phyloP scores from a whole-genome alignment of 2,797 vertebrate genomes.

The Ptychadena robeensis region DNA sequence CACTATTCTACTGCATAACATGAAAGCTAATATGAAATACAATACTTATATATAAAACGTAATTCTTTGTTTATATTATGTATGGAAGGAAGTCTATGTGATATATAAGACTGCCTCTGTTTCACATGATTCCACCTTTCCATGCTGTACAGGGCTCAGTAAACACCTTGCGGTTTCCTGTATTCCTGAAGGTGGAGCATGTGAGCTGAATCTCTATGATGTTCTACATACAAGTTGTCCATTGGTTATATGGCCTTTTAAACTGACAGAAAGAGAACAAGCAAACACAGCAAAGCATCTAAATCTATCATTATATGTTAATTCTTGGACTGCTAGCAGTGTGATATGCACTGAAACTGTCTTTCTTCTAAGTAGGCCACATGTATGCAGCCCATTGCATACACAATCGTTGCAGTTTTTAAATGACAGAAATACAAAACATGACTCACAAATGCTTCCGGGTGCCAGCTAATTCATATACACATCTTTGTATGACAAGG shows the following conservation, averaged over 20 bases:
- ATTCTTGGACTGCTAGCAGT: not conserved
- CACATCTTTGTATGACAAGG: no score
- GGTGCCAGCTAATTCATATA: no score
- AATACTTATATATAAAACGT: constrained; percentile 24
- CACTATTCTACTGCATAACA: not conserved
- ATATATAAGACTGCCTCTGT: not conserved
- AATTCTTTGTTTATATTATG: not conserved
- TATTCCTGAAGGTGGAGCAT: constrained; percentile 45
- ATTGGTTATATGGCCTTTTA: not conserved
- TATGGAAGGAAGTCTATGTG: not conserved
- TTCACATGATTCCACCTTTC: not conserved
- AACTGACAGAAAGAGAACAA: constrained; percentile 1
- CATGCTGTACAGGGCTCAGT: not conserved
- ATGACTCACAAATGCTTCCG: no score
- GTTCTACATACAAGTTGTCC: not conserved
- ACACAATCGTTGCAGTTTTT: not conserved
- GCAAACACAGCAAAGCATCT: not conserved
- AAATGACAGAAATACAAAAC: not conserved
- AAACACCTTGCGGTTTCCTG: not conserved
- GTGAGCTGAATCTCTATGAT: constrained; percentile 19
- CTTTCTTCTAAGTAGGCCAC: constrained; percentile 15
- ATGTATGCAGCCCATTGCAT: not conserved
- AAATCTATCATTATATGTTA: constrained; percentile 14
- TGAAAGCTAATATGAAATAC: not conserved
- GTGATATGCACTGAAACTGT: not conserved